These are phyloP conservation scores for Drosophila persimilis DNA, from an alignment of 1,140 invertebrate species.

Conservation along the genomic window DNA sequence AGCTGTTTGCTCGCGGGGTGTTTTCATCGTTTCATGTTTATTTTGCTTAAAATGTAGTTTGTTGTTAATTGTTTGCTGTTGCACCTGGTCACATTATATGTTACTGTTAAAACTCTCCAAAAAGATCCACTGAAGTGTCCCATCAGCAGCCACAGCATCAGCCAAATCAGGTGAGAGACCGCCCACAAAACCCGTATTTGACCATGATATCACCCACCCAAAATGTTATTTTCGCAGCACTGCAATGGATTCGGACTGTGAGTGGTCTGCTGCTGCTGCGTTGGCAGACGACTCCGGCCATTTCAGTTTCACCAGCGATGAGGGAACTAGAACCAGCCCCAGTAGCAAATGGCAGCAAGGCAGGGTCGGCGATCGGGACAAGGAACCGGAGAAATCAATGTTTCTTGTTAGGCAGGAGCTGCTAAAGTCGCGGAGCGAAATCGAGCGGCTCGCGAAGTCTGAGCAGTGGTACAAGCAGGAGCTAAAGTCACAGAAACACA, in stretches of 20 bases:
- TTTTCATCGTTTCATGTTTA: constrained; percentile 37
- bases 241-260: constrained; percentile 43
- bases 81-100: too few relatives aligned
- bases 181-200: constrained; percentile 33
- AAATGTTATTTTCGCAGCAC: constrained; percentile 13
- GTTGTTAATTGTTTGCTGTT: not conserved
- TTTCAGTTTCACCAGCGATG: constrained; percentile 62
- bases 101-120: too few relatives aligned
- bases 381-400: constrained; percentile 30
- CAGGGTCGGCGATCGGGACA: not conserved
- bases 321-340: constrained; percentile 1
- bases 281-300: constrained; percentile 63
- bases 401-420: constrained; percentile 64
- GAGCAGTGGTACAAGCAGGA: constrained; percentile 81
- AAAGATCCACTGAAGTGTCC: too few relatives aligned
- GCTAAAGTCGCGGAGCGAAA: constrained; percentile 64
- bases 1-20: constrained; percentile 47
- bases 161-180: not conserved
- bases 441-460: constrained; percentile 73
- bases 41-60: constrained; percentile 61
- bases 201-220: constrained; percentile 17
- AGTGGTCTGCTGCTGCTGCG: constrained; percentile 19
- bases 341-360: not conserved
- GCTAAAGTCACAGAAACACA: constrained; percentile 65
- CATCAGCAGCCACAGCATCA: too few relatives aligned